Conservation (phyloP, 2,888 invertebrate genomes). For the Caenorhabditis zanzibari region DNA sequence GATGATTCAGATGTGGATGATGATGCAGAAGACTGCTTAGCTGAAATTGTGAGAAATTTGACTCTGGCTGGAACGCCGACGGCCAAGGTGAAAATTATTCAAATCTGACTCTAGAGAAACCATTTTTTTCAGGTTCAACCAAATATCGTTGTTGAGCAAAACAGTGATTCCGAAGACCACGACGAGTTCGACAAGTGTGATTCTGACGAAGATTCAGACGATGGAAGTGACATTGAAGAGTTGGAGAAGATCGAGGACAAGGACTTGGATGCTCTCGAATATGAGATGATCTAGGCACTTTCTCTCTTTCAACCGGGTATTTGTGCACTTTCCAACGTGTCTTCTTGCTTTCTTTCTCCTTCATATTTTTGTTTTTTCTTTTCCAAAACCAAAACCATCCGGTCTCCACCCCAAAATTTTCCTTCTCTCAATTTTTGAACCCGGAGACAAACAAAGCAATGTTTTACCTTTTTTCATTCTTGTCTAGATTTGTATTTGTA, state of each 20-base stretch:
- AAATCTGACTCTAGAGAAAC: neutral
- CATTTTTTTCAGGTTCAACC: slow-evolving; percentile 10
- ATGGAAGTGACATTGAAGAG: slow-evolving; percentile 58
- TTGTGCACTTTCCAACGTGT: slow-evolving; percentile 50
- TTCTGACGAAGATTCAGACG: slow-evolving; percentile 22
- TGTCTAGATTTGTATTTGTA: slow-evolving; percentile 28
- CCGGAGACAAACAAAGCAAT: slow-evolving; percentile 11
- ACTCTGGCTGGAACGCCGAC: slow-evolving; percentile 12
- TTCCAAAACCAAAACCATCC: slow-evolving; percentile 15
- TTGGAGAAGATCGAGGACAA: slow-evolving; percentile 59
- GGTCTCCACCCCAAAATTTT: slow-evolving; percentile 28
- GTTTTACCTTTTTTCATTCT: neutral
- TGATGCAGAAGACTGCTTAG: slow-evolving; percentile 9
- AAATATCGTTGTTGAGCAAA: slow-evolving; percentile 22
- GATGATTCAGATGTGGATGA: neutral
- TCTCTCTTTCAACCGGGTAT: slow-evolving; percentile 28
- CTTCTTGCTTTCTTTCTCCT: slow-evolving; percentile 17
- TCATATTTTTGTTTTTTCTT: neutral
- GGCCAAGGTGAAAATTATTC: neutral
- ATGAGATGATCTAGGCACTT: slow-evolving; percentile 47
- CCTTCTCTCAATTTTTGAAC: slow-evolving; percentile 9
- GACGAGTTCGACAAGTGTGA: slow-evolving; percentile 49
- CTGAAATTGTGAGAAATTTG: slow-evolving; percentile 43
- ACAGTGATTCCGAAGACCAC: slow-evolving; percentile 23
- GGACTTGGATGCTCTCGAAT: slow-evolving; percentile 55